These are phyloP conservation scores for Chloropsis cyanopogon DNA, from an alignment of 2,113 vertebrate species.

Conservation along the genomic window DNA sequence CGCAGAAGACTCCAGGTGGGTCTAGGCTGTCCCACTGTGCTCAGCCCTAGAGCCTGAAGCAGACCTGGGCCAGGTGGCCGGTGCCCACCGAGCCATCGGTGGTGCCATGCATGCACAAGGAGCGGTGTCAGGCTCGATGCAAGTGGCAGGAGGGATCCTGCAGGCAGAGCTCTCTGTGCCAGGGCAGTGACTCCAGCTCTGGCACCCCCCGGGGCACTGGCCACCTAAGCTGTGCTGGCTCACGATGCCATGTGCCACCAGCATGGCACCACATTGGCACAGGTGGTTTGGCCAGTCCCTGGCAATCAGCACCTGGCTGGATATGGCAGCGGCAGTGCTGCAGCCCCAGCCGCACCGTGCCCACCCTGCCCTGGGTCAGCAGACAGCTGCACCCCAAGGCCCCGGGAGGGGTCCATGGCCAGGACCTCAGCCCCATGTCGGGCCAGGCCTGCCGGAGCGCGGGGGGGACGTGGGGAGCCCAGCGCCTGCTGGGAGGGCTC, in stretches of 20 bases:
- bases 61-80: not conserved
- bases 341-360: not conserved
- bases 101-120: rapidly evolving
- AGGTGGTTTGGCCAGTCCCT: rapidly evolving
- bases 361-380: not conserved
- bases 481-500: not conserved
- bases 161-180: not conserved
- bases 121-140: not conserved
- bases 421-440: not conserved
- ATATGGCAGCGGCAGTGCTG: rapidly evolving
- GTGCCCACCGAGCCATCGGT: rapidly evolving
- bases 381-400: too few species aligned
- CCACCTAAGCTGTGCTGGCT: not conserved
- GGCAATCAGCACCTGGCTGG: rapidly evolving
- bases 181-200: not conserved
- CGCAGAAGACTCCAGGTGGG: too few species aligned
- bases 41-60: not conserved
- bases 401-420: not conserved
- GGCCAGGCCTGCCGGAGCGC: not conserved
- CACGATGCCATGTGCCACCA: not conserved
- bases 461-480: not conserved
- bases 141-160: not conserved
- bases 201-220: not conserved
- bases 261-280: not conserved
- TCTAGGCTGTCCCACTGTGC: rapidly evolving